Base-by-base conservation (phyloP, 1,140 invertebrate species). In the Aphelenchoides besseyi region DNA sequence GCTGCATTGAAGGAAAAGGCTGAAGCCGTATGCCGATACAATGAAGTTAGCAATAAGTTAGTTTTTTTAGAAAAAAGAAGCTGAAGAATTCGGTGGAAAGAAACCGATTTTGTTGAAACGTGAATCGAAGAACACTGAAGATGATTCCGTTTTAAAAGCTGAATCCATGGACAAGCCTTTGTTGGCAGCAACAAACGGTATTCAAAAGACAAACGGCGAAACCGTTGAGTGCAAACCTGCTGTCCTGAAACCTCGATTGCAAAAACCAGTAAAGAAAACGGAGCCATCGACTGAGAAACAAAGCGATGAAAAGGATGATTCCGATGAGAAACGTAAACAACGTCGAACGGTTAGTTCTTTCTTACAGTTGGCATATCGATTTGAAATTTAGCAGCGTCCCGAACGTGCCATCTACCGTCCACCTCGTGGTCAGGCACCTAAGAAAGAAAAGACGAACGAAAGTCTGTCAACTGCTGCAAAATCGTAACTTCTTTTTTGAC, bases 331-430 rank as follows among this genome's bases (percentile, higher is more conserved):
- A 23, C 12, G 23, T 12, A 48, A 48, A 23, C 12, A 48, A 48
- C 41, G 41, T 12, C 41, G 41, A n/a, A n/a, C n/a, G 41, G 41
- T 48, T 16, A 48, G 41, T 48, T 23, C 41, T 48, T 23, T 48
- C 41, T 23, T 48, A 12, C 41, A 16, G 12, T 12, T 48, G 12
- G 12, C 41, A 48, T 48, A 16, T 48, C 41, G 41, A 48, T 48
- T 3, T 2, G 2, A 30, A 68, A 23, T 67, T 54, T 30, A 70
- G 54, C 63, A 62, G 18, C 69, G 69, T 16, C 69, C 69, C 12
- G 69, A 70, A 70, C 69, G 69, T 37, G 63, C 30, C 18, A 52
- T 70, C 29, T 70, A 70, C 33, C 69, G 54, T 55, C 69, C 28
- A 23, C 37, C 16, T n/a, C 55, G 53, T 23, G 3, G 67, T 36